These are phyloP conservation scores for Pontoporia blainvillei DNA, from an alignment of 2,113 vertebrate genomes.

Conservation along the genomic window DNA sequence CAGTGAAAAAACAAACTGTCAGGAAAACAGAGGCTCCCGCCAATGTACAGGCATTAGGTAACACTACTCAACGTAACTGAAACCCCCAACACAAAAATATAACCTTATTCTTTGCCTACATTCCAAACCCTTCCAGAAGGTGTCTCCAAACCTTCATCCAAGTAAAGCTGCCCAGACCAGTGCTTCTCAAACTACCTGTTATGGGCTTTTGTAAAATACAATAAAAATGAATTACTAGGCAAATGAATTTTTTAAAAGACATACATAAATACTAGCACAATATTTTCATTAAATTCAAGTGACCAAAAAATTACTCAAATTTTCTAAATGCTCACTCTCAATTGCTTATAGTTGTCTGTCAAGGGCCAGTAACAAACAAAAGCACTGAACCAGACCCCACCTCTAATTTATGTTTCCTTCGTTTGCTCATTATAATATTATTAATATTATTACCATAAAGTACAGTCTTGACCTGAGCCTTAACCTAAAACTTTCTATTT, in stretches of 20 bases:
- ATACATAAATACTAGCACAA: not conserved
- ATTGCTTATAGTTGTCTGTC: not conserved
- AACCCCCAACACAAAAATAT: not conserved
- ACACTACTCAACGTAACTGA: not conserved
- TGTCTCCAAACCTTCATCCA: not conserved
- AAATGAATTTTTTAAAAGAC: not conserved
- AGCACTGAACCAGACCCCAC: not conserved
- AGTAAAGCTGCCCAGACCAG: not conserved
- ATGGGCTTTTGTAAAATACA: not conserved
- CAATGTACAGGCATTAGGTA: not conserved
- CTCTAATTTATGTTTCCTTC: not conserved
- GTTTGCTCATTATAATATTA: not conserved
- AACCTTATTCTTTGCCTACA: not conserved
- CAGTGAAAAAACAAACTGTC: not conserved
- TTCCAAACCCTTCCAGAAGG: not conserved
- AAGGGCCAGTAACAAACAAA: not conserved
- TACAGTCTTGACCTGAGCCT: not conserved
- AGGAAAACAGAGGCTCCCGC: not conserved
- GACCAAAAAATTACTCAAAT: not conserved
- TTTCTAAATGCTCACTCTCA: slow-evolving; percentile 7
- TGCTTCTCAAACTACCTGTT: slow-evolving; percentile 1
- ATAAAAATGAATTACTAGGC: not conserved
- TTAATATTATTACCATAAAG: not conserved
- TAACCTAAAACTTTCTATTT: slow-evolving; percentile 1
- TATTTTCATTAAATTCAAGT: not conserved